These are phyloP conservation scores for Polypedilum vanderplanki DNA, from an alignment of 1,140 invertebrate genomes.

Conservation along the genomic window DNA sequence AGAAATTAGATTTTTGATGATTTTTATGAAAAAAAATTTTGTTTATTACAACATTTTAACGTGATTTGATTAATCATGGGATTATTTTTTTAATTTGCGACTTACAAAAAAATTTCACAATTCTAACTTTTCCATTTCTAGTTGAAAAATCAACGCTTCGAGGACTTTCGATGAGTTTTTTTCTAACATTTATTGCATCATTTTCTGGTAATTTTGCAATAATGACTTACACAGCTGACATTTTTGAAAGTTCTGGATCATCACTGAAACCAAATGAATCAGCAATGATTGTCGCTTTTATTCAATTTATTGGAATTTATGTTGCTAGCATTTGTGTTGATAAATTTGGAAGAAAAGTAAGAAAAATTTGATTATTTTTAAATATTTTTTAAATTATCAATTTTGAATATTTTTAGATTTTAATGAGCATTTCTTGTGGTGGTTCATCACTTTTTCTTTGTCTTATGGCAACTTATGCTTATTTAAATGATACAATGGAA, in stretches of 20 bases:
- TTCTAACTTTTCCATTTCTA: background rate
- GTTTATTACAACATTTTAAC: too few relatives aligned
- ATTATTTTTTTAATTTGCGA: too few relatives aligned
- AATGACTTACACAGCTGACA: slow-evolving; percentile 45
- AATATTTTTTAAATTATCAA: too few relatives aligned
- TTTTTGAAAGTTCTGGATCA: slow-evolving; percentile 44
- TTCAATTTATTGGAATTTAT: slow-evolving; percentile 45
- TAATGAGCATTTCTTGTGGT: background rate
- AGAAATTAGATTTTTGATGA: too few relatives aligned
- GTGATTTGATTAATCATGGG: too few relatives aligned
- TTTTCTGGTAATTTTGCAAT: slow-evolving; percentile 45
- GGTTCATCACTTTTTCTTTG: background rate
- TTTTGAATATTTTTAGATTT: background rate
- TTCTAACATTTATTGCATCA: slow-evolving; percentile 36
- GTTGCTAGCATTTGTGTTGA: slow-evolving; percentile 48
- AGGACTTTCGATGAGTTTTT: background rate
- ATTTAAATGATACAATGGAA: background rate
- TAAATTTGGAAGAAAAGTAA: slow-evolving; percentile 45
- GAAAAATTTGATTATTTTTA: too few relatives aligned
- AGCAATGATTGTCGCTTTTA: slow-evolving; percentile 43
- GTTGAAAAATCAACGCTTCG: background rate
- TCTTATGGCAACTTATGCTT: background rate
- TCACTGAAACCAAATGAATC: slow-evolving; percentile 45
- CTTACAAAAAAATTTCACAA: background rate
- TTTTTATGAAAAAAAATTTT: too few relatives aligned